Base-by-base conservation (phyloP, 1,140 invertebrate species). In the Drosophila elegans region DNA sequence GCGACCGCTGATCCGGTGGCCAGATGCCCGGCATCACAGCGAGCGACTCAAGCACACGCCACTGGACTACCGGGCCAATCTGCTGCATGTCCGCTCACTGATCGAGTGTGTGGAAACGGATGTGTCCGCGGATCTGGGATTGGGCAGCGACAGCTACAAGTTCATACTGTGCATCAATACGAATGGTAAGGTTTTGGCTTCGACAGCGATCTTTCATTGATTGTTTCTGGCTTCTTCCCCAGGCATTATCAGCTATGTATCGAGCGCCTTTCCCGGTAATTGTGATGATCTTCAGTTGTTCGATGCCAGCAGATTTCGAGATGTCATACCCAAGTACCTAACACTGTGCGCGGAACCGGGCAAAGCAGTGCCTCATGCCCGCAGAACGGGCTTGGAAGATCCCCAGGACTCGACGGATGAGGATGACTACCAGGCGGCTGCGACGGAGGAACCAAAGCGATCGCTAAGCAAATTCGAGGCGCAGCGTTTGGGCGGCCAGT, bases 81-180 rank as follows among this genome's bases (percentile, higher is more conserved):
- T 92, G 9, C 48, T 92, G 39, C 88, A 92, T 48, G 80, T 92
- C 0, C 89, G 90, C 36, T 92, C 91, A 11, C 41, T 92, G 34
- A 92, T 92, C 42, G 91, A 92, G 44, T 92, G 89, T 44, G 91
- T 92, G 2, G 91, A 92, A 54, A 92, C 91, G 48, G 89, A 92
- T 34, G 67, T 91, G 34, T 39, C 64, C 9, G 69, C 67, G 11
- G 57, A 59, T 32, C 41, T 86, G 0, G 61, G 78, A 32, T 71
- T 89, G 32, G 77, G 80, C 38, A 91, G 86, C 57, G 44, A 27
- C 52, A 91, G 71, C 42, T 92, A 91, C 48, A 92, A 92, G 53
- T 92, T 91, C 27, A 92, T 92, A 21, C 53, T 91, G 3, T 89
- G 83, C 55, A 80, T 86, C 42, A 90, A 88, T 49, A 80, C 86